Conservation (phyloP, 2,888 invertebrate species). For the Diplolepis rosae region DNA sequence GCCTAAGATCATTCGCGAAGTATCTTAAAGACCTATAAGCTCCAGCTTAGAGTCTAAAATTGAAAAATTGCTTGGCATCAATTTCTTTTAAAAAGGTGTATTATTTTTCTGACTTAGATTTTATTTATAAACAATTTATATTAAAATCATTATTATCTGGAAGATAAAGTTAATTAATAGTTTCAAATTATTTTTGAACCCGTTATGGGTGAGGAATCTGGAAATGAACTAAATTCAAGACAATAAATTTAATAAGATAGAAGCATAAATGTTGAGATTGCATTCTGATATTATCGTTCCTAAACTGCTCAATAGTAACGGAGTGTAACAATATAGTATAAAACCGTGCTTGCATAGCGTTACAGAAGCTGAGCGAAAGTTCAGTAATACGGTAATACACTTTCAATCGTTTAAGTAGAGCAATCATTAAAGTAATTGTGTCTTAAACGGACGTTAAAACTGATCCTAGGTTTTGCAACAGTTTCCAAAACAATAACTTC, state of each 20-base stretch:
- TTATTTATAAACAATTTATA: too few species aligned
- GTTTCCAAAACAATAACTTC: constrained; percentile 39
- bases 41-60: neutral
- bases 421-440: constrained; percentile 45
- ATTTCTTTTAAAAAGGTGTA: neutral
- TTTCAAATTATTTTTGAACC: too few species aligned
- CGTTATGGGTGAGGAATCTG: neutral
- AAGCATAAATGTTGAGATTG: neutral
- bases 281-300: constrained; percentile 19
- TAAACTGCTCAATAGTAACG: constrained; percentile 25
- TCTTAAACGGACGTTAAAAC: constrained; percentile 34
- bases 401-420: constrained; percentile 38
- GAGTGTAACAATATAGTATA: constrained; percentile 15
- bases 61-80: neutral
- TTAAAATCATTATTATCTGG: too few species aligned
- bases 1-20: neutral
- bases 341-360: neutral
- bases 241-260: constrained; percentile 1
- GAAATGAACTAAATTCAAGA: constrained; percentile 15
- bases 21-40: neutral
- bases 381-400: constrained; percentile 33
- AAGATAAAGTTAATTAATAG: too few species aligned
- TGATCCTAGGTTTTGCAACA: constrained; percentile 33
- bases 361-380: constrained; percentile 33
- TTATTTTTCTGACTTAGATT: too few species aligned